Percentiles rank a stretch among this genome's conserved stretches.
Evolutionary conservation across 2,888 invertebrate species (phyloP).

Genomic region (Galerucella pusilla): DNA sequence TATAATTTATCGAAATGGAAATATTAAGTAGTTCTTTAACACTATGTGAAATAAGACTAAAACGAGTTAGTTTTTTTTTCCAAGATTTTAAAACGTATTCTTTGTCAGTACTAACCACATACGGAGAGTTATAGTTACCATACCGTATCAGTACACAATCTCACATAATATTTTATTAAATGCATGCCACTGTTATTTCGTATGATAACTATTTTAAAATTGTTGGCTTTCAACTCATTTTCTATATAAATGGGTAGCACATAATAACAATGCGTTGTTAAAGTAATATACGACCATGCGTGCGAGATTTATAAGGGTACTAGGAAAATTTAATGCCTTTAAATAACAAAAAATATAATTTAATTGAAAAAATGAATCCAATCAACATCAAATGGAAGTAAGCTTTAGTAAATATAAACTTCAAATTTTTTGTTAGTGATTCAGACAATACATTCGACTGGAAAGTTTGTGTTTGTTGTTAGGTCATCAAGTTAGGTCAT

Average conservation of each 20-base stretch:
- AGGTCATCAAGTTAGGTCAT: too few relatives aligned
- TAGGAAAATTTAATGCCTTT: slow-evolving; percentile 16
- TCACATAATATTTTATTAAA: slow-evolving; percentile 38
- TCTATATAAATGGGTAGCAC: slow-evolving; percentile 27
- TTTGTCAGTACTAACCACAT: slow-evolving; percentile 19
- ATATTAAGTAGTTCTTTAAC: background rate
- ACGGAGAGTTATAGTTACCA: slow-evolving; percentile 26
- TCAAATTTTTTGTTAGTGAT: too few relatives aligned
- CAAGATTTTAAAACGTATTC: background rate
- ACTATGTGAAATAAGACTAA: background rate
- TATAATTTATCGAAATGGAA: background rate
- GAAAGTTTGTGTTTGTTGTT: too few relatives aligned
- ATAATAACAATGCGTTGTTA: slow-evolving; percentile 30
- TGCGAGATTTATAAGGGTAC: slow-evolving; percentile 29
- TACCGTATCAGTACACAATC: slow-evolving; percentile 33
- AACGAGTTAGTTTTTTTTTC: background rate
- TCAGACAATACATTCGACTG: too few relatives aligned
- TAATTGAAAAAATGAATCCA: background rate
- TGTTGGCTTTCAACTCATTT: slow-evolving; percentile 40
- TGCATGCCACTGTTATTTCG: slow-evolving; percentile 39
- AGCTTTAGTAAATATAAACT: too few relatives aligned
- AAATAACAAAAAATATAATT: slow-evolving; percentile 13
- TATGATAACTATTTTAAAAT: slow-evolving; percentile 39
- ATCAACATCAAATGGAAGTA: too few relatives aligned
- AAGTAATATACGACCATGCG: slow-evolving; percentile 29